Evolutionary conservation across 2,797 vertebrate species (phyloP).

Genomic region (Cichlasoma orientale): DNA sequence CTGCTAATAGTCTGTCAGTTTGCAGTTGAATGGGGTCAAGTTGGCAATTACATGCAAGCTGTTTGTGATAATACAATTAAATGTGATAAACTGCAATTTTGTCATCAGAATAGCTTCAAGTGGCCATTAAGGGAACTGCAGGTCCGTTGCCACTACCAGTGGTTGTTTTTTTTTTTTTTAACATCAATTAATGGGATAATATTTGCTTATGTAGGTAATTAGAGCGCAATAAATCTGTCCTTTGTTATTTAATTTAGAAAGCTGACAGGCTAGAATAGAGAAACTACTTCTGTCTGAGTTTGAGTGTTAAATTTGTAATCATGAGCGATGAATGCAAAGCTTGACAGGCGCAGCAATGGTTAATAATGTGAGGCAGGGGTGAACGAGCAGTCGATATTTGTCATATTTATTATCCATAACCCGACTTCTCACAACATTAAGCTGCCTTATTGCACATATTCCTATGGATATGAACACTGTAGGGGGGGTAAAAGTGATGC

Average conservation of each 20-base stretch:
- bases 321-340: background rate
- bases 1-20: background rate
- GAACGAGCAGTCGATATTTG: background rate
- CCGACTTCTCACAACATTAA: conserved; percentile 8
- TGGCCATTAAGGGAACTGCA: too few relatives aligned
- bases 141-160: background rate
- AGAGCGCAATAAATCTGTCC: background rate
- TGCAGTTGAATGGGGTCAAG: background rate
- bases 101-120: too few relatives aligned
- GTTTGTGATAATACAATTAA: too few relatives aligned
- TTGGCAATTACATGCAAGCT: too few relatives aligned
- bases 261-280: background rate
- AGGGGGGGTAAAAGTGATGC: background rate
- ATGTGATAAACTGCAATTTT: too few relatives aligned
- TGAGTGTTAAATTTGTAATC: background rate
- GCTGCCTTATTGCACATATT: conserved; percentile 59
- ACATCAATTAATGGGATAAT: background rate
- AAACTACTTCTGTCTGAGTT: background rate
- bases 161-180: background rate
- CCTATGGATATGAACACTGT: background rate
- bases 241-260: background rate
- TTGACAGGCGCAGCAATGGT: background rate
- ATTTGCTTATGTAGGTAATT: background rate
- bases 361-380: background rate
- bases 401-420: conserved; percentile 19